Percentiles rank a stretch among this genome's conserved stretches.
Evolutionary conservation across 2,888 invertebrate genomes (phyloP).

Genomic region (Drosophila cognata): DNA sequence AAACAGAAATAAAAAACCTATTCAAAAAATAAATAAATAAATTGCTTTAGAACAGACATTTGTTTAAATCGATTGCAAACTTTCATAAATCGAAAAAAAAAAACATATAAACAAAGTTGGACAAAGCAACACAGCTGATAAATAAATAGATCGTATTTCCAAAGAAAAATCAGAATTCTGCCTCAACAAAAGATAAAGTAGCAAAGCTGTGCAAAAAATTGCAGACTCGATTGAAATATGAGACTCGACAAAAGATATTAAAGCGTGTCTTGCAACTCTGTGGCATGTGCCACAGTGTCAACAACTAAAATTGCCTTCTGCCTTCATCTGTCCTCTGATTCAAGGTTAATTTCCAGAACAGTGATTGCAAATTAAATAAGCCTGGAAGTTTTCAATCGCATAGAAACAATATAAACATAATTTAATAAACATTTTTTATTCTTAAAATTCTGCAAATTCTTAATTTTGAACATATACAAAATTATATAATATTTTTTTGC

Average conservation of each 20-base stretch:
- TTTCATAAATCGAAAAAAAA: not conserved
- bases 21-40: not conserved
- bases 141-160: conserved; percentile 31
- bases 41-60: conserved; percentile 6
- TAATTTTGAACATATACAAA: too few relatives aligned
- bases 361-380: not conserved
- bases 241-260: not conserved
- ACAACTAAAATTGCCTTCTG: not conserved
- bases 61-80: conserved; percentile 8
- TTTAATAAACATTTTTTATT: not conserved
- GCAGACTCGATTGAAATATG: conserved; percentile 28
- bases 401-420: not conserved
- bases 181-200: not conserved
- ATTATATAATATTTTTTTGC: too few relatives aligned
- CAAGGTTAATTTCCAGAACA: conserved; percentile 32
- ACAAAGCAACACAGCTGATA: conserved; percentile 9
- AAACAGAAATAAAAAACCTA: not conserved
- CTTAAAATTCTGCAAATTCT: too few relatives aligned
- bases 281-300: not conserved
- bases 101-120: not conserved
- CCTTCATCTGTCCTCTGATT: not conserved
- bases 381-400: not conserved
- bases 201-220: not conserved
- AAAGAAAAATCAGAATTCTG: conserved; percentile 25
- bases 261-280: conserved; percentile 8